Base-by-base conservation (phyloP, 1,140 invertebrate species). In the Neodiprion pinetum region DNA sequence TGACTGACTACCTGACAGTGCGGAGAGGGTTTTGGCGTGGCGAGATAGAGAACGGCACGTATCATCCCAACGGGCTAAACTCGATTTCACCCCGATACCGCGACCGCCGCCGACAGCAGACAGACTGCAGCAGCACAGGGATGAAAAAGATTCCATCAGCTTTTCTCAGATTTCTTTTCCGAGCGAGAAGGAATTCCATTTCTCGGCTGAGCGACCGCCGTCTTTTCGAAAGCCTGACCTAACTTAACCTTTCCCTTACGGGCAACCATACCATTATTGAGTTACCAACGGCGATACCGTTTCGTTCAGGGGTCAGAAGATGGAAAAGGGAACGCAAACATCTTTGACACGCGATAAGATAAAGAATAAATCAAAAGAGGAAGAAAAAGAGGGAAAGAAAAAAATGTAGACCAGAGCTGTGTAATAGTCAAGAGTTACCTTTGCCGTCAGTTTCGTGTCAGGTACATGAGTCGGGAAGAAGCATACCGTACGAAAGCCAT, bases 191-290 rank as follows among this genome's bases (percentile, higher is more conserved):
- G 53, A 61, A 61, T 61, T 61, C 53, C 53, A 61, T 61, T 61
- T 61, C 53, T 61, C 53, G 53, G 53, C n/a, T 61, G 53, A 17
- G 11, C 53, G 53, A 12, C n/a, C 53, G n/a, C 53, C 11, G 53
- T 61, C 53, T 61, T 61, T 61, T 61, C n/a, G 11, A 61, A 61
- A 61, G 53, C 53, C 53, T 61, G 11, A 61, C 53, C 53, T 61
- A 61, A 61, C 53, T 61, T 61, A 61, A 61, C 53, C 53, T 61
- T 17, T 61, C 53, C 28, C 53, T 61, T 17, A 17, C 11, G 11
- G n/a, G 11, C 9, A 61, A 61, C 53, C 53, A 5, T 61, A 9
- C 11, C 53, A 14, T 61, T 61, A 61, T 61, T 61, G n/a, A 61
- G 53, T 61, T 61, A 61, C 28, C 28, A 40, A 40, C 28, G 28